phyloP scores from a whole-genome alignment of 2,888 invertebrate genomes.

The Apamea monoglypha region DNA sequence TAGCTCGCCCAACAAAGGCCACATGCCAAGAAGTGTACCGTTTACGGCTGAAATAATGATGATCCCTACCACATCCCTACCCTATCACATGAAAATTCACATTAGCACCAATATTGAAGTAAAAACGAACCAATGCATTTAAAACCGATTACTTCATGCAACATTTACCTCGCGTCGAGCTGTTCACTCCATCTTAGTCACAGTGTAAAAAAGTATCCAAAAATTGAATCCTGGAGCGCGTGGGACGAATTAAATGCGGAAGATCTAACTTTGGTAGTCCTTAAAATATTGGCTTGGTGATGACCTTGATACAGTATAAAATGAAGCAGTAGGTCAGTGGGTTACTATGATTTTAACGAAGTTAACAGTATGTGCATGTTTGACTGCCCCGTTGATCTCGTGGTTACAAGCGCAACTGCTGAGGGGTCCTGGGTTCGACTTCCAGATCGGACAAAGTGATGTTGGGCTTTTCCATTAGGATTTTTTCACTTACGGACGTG shows the following conservation, averaged over 20 bases:
- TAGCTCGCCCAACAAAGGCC: too few relatives aligned
- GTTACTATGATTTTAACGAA: not conserved
- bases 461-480: too few relatives aligned
- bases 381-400: not conserved
- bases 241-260: slow-evolving; percentile 25
- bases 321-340: not conserved
- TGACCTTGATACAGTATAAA: not conserved
- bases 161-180: slow-evolving; percentile 34
- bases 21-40: not conserved
- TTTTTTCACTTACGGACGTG: too few relatives aligned
- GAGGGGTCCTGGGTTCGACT: too few relatives aligned
- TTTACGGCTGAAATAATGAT: not conserved
- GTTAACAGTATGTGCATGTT: not conserved
- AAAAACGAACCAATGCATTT: slow-evolving; percentile 8
- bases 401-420: too few relatives aligned
- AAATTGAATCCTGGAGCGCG: slow-evolving; percentile 25
- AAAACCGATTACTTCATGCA: slow-evolving; percentile 24
- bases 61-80: too few relatives aligned
- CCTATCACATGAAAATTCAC: not conserved
- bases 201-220: slow-evolving; percentile 36
- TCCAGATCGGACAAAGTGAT: too few relatives aligned
- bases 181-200: slow-evolving; percentile 33
- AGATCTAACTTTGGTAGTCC: slow-evolving; percentile 15
- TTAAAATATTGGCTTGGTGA: slow-evolving; percentile 8
- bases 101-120: not conserved